Conservation (phyloP, 2,888 invertebrate genomes). For the Stenchaetothrips biformis region DNA sequence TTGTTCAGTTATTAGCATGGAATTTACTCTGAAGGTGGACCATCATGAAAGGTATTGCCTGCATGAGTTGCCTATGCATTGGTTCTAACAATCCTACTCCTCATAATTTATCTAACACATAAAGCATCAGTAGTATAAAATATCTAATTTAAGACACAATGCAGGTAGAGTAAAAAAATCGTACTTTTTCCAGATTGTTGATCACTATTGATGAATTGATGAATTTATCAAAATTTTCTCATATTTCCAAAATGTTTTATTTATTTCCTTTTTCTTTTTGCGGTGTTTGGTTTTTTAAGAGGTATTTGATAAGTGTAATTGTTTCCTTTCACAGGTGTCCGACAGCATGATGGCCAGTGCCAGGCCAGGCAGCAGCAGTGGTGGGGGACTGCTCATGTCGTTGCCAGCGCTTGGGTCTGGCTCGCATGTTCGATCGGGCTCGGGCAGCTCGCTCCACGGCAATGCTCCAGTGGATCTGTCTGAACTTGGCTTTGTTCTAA, state of each 20-base stretch:
- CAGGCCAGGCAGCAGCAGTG: background rate
- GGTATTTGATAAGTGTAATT: background rate
- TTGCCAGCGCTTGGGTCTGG: conserved; percentile 49
- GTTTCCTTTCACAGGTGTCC: background rate
- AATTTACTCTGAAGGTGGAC: conserved; percentile 10
- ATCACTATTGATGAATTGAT: no score
- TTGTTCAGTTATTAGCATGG: conserved; percentile 18
- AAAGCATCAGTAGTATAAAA: background rate
- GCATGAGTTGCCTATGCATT: conserved; percentile 12
- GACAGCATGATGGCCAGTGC: background rate
- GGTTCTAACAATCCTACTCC: background rate
- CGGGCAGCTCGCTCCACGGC: conserved; percentile 17
- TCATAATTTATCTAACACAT: background rate
- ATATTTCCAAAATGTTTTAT: background rate
- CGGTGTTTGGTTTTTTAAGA: background rate
- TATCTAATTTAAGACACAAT: background rate
- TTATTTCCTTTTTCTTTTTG: background rate
- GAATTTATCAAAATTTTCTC: background rate
- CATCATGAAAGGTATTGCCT: conserved; percentile 23
- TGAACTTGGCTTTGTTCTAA: conserved; percentile 2
- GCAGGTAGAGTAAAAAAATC: conserved; percentile 10
- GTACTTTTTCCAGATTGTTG: background rate
- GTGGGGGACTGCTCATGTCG: conserved; percentile 39
- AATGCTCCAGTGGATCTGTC: background rate
- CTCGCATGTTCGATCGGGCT: conserved; percentile 44